Base-by-base conservation (phyloP, 2,888 invertebrate species). In the Philereme vetulata region DNA sequence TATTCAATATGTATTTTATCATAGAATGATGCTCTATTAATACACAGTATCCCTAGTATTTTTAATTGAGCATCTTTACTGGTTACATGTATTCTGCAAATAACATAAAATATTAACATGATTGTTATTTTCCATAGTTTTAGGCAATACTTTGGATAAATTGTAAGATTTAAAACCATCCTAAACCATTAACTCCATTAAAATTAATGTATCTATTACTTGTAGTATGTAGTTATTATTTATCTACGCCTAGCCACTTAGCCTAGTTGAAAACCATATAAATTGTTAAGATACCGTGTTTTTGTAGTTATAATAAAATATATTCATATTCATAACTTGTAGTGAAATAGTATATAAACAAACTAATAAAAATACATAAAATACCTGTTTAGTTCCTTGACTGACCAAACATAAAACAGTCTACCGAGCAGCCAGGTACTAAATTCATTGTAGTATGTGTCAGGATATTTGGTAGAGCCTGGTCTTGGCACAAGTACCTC, bases 381-480 rank as follows among this genome's bases (percentile, higher is more conserved):
- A 48, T 84, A 93, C 93, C 88, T 86, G 51, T 78, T 75, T 44
- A 94, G 78, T 70, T 93, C 89, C 51, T 93, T 86, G 4, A 93
- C 88, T 44, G 93, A 93, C 77, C 94, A 89, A 42, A 95, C 85
- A 83, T 94, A 94, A 77, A 95, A 95, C 70, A 95, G 86, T 74
- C 93, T 88, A n/a, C 95, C 95, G 56, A 95, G 85, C 3, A 95
- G 79, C 95, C 95, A 95, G 10, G 93, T 93, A 56, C 94, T 94
- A 68, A 95, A 95, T 2, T 94, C 82, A 72, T 85, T 80, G 70
- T 93, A 93, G 68, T 91, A 86, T 45, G 82, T 78, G 64, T 90
- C 91, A 34, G 91, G 86, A 68, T 88, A 83, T 61, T 84, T 85
- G 3, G 85, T 80, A 50, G 81, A 77, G 4, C 93, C 90, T 44